Conservation (phyloP, 1,140 invertebrate genomes). For the Leptestheria dahalacensis region DNA sequence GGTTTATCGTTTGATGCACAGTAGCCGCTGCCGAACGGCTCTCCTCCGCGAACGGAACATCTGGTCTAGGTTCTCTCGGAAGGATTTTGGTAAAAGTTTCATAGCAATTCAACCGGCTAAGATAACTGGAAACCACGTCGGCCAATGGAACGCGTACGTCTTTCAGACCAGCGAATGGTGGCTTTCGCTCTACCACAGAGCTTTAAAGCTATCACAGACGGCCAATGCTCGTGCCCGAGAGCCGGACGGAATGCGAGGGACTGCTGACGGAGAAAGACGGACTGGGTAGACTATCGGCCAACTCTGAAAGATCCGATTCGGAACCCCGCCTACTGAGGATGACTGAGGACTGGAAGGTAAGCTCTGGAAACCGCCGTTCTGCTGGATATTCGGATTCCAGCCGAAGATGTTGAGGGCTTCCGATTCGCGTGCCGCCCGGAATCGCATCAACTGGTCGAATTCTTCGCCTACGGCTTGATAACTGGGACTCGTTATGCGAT, state of each 20-base stretch:
- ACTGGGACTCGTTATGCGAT: slow-evolving; percentile 2
- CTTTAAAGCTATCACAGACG: background rate
- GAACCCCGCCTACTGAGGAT: background rate
- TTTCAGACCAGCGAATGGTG: background rate
- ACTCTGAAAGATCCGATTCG: background rate
- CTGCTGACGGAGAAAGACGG: background rate
- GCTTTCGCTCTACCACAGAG: background rate
- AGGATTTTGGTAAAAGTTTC: background rate
- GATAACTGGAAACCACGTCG: background rate
- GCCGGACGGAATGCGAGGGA: background rate
- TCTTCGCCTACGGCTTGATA: slow-evolving; percentile 4
- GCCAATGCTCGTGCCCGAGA: background rate
- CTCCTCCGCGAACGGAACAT: background rate
- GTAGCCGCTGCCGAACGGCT: too few relatives aligned
- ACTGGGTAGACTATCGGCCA: background rate
- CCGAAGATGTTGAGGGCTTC: slow-evolving; percentile 7
- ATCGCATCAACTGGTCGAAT: background rate
- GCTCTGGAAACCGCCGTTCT: too few relatives aligned
- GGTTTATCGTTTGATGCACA: too few relatives aligned
- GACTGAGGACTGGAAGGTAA: background rate
- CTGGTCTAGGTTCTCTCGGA: background rate
- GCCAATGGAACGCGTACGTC: background rate
- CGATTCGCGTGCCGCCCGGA: background rate
- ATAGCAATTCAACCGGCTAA: background rate
- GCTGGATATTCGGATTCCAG: slow-evolving; percentile 5